Evolutionary conservation across 53 echinoderm and acorn worm species (phyloP), one percentile per base, ranked within the genome.

Genomic region (Apostichopus leukothele): DNA sequence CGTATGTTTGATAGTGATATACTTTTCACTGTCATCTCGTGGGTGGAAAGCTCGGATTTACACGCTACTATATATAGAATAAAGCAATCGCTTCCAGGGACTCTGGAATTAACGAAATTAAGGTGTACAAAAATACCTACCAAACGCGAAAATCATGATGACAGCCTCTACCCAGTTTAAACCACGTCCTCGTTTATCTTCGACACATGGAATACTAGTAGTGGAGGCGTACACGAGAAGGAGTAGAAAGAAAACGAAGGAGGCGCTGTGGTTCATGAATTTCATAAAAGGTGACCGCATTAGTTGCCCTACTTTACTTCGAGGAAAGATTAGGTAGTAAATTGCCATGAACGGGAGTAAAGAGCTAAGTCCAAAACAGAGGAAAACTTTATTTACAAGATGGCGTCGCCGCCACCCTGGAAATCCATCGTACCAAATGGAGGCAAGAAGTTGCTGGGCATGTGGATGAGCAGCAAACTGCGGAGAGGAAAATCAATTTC

Each of bases 231-330:
- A 54, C 74, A 96, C 99, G 25, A 99, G 87, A 25, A 99, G 91
- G 5, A 90, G 23, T 86, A 99, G 91, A 86, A 99, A 99, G 75
- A 92, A 92, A 52, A 95, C 89, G 79, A 99, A 99, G 9, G 99
- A 99, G 6, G 96, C 94, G 76, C 96, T 96, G 90, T 99, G 99
- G 76, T 99, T 96, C 91, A 99, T 89, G 90, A 99, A 99, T 92
- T 99, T 99, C 99, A 99, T 99, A 89, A 99, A 99, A 7, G 99
- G 99, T 12, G 96, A 93, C 13, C 99, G 79, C 83, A 99, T 89
- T 79, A 99, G 86, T 53, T 93, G 92, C 10, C 99, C 96, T 10
- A 96, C 59, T 16, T 90, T 87, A 6, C 90, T 93, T 60, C 95
- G 89, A 0, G 99, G 99, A 67, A 96, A 96, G 57, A 94, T 23